Evolutionary conservation across 1,140 invertebrate genomes (phyloP).

Genomic region (Bombyx mori): ASM3026992v2 NC_085116.1:15812001-15812500

Average conservation of each 20-base stretch:
- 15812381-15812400: constrained; percentile 85
- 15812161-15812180: constrained; percentile 82
- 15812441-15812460: constrained; percentile 93
- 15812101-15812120: constrained; percentile 90
- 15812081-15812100: constrained; percentile 93
- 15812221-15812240: constrained; percentile 85
- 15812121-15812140: constrained; percentile 94
- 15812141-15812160: constrained; percentile 96
- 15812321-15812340: constrained; percentile 93
- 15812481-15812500: constrained; percentile 90
- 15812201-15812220: constrained; percentile 92
- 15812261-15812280: constrained; percentile 91
- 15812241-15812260: constrained; percentile 82
- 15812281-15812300: constrained; percentile 85
- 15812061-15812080: constrained; percentile 90
- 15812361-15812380: constrained; percentile 95
- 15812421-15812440: constrained; percentile 85
- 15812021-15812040: too few species aligned
- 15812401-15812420: constrained; percentile 85
- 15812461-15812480: constrained; percentile 91
- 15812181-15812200: constrained; percentile 85
- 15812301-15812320: constrained; percentile 92
- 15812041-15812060: constrained; percentile 70
- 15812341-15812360: constrained; percentile 91
- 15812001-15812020: neutral